Base-by-base conservation (phyloP, 2,797 vertebrate species). In the Lophotriccus pileatus region DNA sequence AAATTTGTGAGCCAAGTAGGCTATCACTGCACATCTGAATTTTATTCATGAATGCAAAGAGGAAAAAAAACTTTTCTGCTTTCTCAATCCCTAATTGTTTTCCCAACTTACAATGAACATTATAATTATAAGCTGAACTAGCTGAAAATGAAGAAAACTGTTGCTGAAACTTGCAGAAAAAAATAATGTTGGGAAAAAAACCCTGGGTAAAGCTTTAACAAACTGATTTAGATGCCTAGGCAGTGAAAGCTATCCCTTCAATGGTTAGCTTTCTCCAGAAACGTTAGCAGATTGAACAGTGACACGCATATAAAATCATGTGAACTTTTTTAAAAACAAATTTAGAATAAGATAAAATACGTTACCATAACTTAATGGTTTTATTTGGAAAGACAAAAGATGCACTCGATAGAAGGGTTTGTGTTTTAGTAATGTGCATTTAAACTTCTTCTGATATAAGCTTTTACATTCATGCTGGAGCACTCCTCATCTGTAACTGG, bases 1-100 rank as follows among this genome's bases (percentile, higher is more conserved):
- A 75, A 32, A 34, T 68, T 58, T 44, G 60, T 74, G 21, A 85
- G 49, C 68, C 58, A n/a, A 12, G 32, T 43, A 53, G 41, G 34
- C 41, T 72, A 0, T 68, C n/a, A 28, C 62, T 87, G 46, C 39
- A 55, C 62, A 62, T 86, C 69, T 78, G 50, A 24, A n/a, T 89
- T 89, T 95, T 81, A 59, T 81, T 89, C 2, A n/a, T 68, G 27
- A 92, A 60, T 72, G 34, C n/a, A 72, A 89, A 83, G 37, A 80
- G 13, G 53, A 92, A 89, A 93, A 46, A 39, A 76, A 92, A 63
- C 14, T 80, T 89, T 74, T 10, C 30, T 49, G 49, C 63, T 85
- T 87, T 86, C 36, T 46, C 64, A 77, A 68, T 63, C 76, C 67
- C 53, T 77, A 24, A 84, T 55, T 36, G 41, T 83, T 77, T 92